phyloP scores from a whole-genome alignment of 2,113 vertebrate genomes.

The Zosterops japonicus region DNA sequence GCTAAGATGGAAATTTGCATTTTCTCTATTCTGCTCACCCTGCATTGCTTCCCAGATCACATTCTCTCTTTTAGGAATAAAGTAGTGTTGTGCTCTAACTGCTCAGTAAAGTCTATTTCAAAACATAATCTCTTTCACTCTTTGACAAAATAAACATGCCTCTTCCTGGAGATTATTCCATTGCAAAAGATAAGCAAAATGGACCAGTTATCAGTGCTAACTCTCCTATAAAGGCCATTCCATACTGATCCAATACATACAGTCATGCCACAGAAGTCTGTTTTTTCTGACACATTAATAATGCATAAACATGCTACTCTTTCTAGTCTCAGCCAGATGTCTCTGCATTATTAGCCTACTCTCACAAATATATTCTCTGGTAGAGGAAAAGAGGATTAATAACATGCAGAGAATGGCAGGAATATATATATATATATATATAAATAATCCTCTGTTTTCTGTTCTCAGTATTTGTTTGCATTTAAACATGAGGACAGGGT shows the following conservation, averaged over 20 bases:
- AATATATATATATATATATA: neutral
- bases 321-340: conserved; percentile 49
- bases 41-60: neutral
- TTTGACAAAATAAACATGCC: conserved; percentile 12
- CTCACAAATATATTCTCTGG: neutral
- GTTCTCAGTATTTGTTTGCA: neutral
- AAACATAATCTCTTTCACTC: neutral
- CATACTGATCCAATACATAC: neutral
- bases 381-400: conserved; percentile 29
- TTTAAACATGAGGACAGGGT: neutral
- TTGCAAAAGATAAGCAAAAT: conserved; percentile 38
- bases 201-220: neutral
- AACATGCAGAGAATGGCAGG: neutral
- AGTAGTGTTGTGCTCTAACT: neutral
- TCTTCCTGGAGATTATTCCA: neutral
- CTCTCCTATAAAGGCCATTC: conserved; percentile 6
- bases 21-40: neutral
- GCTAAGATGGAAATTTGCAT: neutral
- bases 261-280: neutral
- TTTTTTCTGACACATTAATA: conserved; percentile 30
- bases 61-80: neutral
- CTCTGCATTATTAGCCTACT: neutral
- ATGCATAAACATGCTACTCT: conserved; percentile 26
- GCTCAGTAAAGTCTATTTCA: neutral
- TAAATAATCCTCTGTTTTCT: neutral